Evolutionary conservation across 1,140 invertebrate genomes (phyloP).

Genomic region (Daktulosphaira vitifoliae): DNA sequence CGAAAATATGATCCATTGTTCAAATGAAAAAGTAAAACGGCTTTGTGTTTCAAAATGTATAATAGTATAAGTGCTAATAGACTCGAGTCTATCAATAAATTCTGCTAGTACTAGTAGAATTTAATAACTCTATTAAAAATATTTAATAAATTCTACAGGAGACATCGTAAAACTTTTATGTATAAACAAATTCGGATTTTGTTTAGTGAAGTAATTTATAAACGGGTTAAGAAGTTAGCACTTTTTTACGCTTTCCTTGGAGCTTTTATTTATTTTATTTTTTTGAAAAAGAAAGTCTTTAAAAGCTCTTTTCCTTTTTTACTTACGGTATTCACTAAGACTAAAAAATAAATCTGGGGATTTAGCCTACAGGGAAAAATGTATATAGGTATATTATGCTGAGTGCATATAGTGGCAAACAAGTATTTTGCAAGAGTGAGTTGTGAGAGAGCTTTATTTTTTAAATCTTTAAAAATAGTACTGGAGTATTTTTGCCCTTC

Average conservation of each 20-base stretch:
- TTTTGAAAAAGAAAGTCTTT: conserved; percentile 11
- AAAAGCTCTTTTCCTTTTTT: conserved; percentile 9
- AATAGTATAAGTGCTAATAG: too few species aligned
- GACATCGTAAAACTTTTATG: too few species aligned
- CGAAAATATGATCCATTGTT: too few species aligned
- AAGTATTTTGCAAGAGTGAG: not conserved
- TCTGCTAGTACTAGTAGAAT: too few species aligned
- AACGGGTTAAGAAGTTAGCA: not conserved
- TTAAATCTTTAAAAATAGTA: conserved; percentile 7
- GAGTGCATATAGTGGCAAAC: not conserved
- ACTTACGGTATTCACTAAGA: not conserved
- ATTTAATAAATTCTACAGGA: too few species aligned
- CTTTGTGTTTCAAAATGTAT: too few species aligned
- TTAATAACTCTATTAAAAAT: too few species aligned
- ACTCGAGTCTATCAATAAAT: too few species aligned
- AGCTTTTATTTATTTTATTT: too few species aligned
- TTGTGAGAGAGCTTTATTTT: not conserved
- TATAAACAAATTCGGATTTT: too few species aligned
- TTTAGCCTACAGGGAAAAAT: conserved; percentile 1
- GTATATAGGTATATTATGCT: not conserved
- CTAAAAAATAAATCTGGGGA: conserved; percentile 1
- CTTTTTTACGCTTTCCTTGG: not conserved
- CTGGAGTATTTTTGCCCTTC: not conserved
- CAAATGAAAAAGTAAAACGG: too few species aligned
- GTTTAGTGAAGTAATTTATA: too few species aligned